phyloP scores from a whole-genome alignment of 2,113 vertebrate genomes.

The Cryptotis parvus region DNA sequence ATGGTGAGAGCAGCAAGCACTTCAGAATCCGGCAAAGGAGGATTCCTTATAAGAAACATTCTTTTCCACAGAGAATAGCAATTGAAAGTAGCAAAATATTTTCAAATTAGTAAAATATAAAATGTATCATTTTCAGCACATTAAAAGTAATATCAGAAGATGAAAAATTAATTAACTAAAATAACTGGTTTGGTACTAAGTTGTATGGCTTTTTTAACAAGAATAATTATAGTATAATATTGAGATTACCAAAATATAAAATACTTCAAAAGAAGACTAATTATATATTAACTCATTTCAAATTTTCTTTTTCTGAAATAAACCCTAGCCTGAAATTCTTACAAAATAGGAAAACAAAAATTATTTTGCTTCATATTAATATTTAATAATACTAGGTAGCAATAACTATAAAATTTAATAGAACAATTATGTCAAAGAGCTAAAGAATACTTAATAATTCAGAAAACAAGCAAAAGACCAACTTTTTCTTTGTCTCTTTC shows the following conservation, averaged over 20 bases:
- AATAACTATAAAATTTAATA: background rate
- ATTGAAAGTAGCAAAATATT: background rate
- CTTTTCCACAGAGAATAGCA: background rate
- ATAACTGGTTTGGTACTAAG: too few species aligned
- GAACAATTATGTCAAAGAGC: background rate
- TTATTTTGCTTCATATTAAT: background rate
- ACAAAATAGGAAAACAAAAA: background rate
- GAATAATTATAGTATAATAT: too few species aligned
- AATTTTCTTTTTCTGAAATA: background rate
- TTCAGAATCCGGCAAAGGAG: background rate
- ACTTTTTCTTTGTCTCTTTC: background rate
- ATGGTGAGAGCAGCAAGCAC: background rate
- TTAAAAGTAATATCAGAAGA: background rate
- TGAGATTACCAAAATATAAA: too few species aligned
- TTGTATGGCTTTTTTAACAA: too few species aligned
- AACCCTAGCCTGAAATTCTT: background rate
- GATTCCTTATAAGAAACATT: slow-evolving; percentile 40
- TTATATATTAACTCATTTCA: background rate
- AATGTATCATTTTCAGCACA: too few species aligned
- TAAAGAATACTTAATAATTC: background rate
- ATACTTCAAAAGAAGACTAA: too few species aligned
- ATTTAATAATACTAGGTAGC: background rate
- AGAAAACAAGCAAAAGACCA: background rate
- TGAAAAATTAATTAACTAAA: too few species aligned
- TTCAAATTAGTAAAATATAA: background rate